A percentile compares a stretch with the other conserved stretches of the same genome.
These are phyloP conservation scores for Pheucticus melanocephalus DNA, from an alignment of 2,113 vertebrate genomes.

Conservation along the genomic window DNA sequence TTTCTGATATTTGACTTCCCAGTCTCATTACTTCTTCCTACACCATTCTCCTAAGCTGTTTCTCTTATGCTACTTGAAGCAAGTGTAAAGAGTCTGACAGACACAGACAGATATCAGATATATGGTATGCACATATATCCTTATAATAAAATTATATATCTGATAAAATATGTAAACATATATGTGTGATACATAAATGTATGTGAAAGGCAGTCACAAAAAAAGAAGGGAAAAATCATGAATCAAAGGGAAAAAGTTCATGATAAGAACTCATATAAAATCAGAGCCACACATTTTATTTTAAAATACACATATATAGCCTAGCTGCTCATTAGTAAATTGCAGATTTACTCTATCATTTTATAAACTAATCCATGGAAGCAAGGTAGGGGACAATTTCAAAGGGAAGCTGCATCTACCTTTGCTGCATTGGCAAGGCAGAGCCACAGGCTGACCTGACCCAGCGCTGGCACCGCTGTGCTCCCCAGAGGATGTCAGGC, in stretches of 20 bases:
- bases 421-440: not conserved
- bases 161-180: not conserved
- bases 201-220: not conserved
- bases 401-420: not conserved
- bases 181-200: not conserved
- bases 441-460: not conserved
- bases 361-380: not conserved
- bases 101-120: not conserved
- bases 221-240: not conserved
- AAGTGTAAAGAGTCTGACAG: not conserved
- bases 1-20: not conserved
- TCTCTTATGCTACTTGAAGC: not conserved
- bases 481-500: not conserved
- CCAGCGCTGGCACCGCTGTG: not conserved
- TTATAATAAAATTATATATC: not conserved
- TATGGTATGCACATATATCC: not conserved
- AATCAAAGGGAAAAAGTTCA: not conserved
- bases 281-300: not conserved
- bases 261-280: not conserved
- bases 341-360: not conserved
- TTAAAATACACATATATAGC: not conserved
- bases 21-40: not conserved
- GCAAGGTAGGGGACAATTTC: not conserved
- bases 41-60: not conserved
- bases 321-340: not conserved